phyloP scores from a whole-genome alignment of 92 coral and sea anemone species.

The Epizoanthus scotinus region DNA sequence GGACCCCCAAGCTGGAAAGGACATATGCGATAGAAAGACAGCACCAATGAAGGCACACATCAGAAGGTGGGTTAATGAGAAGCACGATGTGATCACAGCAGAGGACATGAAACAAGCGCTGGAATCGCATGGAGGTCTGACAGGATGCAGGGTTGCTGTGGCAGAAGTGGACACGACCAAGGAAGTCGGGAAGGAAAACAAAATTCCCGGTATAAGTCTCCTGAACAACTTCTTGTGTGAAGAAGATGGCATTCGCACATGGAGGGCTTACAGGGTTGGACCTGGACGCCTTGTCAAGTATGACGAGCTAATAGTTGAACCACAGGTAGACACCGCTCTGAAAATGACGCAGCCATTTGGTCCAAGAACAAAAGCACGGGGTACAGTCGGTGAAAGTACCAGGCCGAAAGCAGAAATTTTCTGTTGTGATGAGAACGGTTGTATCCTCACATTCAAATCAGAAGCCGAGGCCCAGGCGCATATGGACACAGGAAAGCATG shows the following conservation, averaged over 20 bases:
- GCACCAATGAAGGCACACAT: conserved; percentile 56
- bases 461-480: conserved; percentile 35
- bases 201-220: conserved; percentile 35
- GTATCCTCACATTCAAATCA: conserved; percentile 48
- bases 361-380: conserved; percentile 37
- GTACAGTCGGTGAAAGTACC: conserved; percentile 24
- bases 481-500: conserved; percentile 47
- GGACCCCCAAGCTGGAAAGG: conserved; percentile 50
- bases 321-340: conserved; percentile 41
- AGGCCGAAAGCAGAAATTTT: conserved; percentile 32
- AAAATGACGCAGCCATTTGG: conserved; percentile 46
- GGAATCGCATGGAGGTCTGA: conserved; percentile 50
- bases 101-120: conserved; percentile 48
- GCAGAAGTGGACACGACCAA: conserved; percentile 40
- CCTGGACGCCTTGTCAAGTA: conserved; percentile 21
- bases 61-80: conserved; percentile 50
- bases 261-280: conserved; percentile 47
- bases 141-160: conserved; percentile 51
- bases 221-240: conserved; percentile 40
- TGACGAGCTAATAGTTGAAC: conserved; percentile 10
- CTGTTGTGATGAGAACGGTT: conserved; percentile 39
- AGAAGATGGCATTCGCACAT: conserved; percentile 26
- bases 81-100: conserved; percentile 48
- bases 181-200: conserved; percentile 34
- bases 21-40: conserved; percentile 50